Conservation (phyloP, 2,888 invertebrate genomes). For the Unio delphinus region DNA sequence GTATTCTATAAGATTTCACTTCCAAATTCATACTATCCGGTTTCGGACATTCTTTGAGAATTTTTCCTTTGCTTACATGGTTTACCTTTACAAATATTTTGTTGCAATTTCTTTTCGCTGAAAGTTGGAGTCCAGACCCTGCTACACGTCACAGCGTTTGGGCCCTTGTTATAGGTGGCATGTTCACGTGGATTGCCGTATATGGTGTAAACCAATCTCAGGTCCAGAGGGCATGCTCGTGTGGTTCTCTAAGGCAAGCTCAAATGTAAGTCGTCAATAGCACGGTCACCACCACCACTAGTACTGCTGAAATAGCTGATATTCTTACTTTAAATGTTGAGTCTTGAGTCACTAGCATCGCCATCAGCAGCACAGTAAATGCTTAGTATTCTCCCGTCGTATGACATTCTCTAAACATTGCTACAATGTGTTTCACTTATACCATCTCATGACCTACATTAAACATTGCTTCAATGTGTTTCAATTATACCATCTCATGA, state of each 20-base stretch:
- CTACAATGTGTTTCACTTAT: constrained; percentile 69
- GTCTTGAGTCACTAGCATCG: no score
- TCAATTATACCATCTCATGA: constrained; percentile 75
- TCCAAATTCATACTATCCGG: no score
- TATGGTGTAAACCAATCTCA: constrained; percentile 96
- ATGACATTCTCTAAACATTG: constrained; percentile 85
- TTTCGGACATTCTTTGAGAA: no score
- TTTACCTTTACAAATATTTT: no score
- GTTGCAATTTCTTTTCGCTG: no score
- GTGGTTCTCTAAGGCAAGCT: constrained; percentile 85
- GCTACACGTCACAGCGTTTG: constrained; percentile 91
- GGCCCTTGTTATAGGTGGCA: constrained; percentile 87
- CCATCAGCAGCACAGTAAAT: no score
- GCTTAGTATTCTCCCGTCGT: constrained; percentile 78
- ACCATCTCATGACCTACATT: no score
- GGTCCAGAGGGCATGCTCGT: constrained; percentile 92
- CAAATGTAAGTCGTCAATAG: constrained; percentile 57
- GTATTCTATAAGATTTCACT: no score
- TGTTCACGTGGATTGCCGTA: constrained; percentile 93
- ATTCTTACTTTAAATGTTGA: no score
- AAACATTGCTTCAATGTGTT: no score
- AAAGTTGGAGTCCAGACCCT: constrained; percentile 83
- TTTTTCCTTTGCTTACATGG: no score
- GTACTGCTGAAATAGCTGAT: constrained; percentile 80
- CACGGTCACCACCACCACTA: constrained; percentile 80